A percentile compares a stretch with the other conserved stretches of the same genome.
Conservation (phyloP, 2,888 invertebrate genomes). For the Cephus spinipes region DNA sequence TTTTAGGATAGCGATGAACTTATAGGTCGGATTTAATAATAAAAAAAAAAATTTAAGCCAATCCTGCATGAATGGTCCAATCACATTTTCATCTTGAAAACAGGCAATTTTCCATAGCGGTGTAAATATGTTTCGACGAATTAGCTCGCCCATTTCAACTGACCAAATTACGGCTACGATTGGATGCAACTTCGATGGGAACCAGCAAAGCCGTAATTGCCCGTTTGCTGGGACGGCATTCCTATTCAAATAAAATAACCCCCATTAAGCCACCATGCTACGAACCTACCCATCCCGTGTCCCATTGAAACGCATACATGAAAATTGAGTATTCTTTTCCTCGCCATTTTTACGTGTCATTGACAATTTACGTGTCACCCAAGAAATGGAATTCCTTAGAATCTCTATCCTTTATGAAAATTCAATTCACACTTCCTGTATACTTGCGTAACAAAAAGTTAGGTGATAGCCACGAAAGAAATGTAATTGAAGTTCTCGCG, state of each 20-base stretch:
- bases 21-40: background rate
- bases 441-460: background rate
- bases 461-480: background rate
- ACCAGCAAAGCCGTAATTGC: background rate
- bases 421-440: background rate
- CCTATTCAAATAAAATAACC: background rate
- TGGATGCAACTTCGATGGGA: background rate
- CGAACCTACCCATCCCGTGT: background rate
- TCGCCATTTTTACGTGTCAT: background rate
- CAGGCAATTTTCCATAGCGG: background rate
- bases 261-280: background rate
- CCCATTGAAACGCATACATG: background rate
- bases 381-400: background rate
- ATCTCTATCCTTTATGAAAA: background rate
- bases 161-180: background rate
- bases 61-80: background rate
- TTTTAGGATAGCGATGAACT: background rate
- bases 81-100: background rate
- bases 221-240: background rate
- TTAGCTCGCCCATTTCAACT: background rate
- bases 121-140: background rate
- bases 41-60: background rate
- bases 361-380: background rate
- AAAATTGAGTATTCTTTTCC: background rate
- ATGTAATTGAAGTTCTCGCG: background rate